Percentiles rank a stretch among this genome's conserved stretches.
phyloP scores from a whole-genome alignment of 53 echinoderm and acorn worm species.

The Temnopleurus reevesii region DNA sequence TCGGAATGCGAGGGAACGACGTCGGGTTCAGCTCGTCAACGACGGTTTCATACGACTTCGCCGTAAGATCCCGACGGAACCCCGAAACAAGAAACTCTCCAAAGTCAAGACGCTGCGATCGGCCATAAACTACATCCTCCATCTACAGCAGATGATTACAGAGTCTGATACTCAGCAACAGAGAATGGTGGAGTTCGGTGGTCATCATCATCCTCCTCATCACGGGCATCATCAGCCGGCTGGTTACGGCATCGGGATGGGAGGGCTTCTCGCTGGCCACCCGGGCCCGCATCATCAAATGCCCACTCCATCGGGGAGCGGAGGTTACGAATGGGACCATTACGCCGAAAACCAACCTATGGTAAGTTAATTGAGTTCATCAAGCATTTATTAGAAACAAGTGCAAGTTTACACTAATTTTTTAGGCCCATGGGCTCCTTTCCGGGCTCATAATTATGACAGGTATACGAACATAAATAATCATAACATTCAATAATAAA shows the following conservation, averaged over 20 bases:
- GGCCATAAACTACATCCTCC: constrained; percentile 97
- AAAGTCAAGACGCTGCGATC: constrained; percentile 96
- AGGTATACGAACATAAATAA: too few species aligned
- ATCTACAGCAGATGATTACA: constrained; percentile 85
- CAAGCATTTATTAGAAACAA: too few species aligned
- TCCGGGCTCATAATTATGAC: too few species aligned
- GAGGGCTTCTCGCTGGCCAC: constrained; percentile 14
- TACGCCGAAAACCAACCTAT: constrained; percentile 52
- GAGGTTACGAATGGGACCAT: constrained; percentile 50
- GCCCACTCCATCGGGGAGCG: not conserved
- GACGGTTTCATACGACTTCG: constrained; percentile 96
- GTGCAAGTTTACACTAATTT: too few species aligned
- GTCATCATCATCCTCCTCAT: constrained; percentile 20
- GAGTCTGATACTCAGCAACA: constrained; percentile 78
- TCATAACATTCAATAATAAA: too few species aligned
- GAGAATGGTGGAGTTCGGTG: constrained; percentile 71
- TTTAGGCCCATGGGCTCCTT: too few species aligned
- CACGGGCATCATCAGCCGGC: constrained; percentile 21
- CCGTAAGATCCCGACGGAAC: constrained; percentile 94
- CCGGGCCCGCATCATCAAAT: constrained; percentile 21
- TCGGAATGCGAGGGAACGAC: constrained; percentile 94
- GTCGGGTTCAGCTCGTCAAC: constrained; percentile 95
- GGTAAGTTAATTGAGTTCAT: constrained; percentile 32
- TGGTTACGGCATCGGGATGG: constrained; percentile 45
- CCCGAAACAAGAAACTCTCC: constrained; percentile 95